Evolutionary conservation across 2,113 vertebrate genomes (phyloP).

Genomic region (Amphilophus citrinellus): DNA sequence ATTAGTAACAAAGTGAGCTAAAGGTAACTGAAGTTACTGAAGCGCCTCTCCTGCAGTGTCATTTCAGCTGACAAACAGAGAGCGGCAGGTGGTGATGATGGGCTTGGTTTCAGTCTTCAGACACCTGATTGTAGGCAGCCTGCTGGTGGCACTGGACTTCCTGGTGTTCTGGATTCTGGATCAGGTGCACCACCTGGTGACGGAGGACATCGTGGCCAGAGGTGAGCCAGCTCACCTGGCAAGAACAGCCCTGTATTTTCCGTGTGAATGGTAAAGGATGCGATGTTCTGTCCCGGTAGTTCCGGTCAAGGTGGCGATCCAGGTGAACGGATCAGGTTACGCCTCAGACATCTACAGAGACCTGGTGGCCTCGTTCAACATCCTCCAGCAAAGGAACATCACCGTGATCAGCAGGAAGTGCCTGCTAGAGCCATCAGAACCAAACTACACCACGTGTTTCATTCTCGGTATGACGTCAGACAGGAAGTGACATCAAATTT

Average conservation of each 20-base stretch:
- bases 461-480: conserved; percentile 36
- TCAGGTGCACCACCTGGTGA: conserved; percentile 84
- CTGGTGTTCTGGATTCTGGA: conserved; percentile 91
- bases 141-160: conserved; percentile 86
- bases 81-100: conserved; percentile 57
- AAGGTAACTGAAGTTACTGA: not conserved
- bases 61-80: conserved; percentile 67
- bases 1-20: too few relatives aligned
- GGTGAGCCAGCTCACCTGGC: conserved; percentile 60
- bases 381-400: conserved; percentile 86
- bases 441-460: conserved; percentile 66
- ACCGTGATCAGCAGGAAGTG: conserved; percentile 87
- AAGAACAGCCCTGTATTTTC: fast-evolving
- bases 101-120: conserved; percentile 69
- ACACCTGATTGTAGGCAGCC: conserved; percentile 74
- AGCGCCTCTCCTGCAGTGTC: not conserved
- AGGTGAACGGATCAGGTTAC: conserved; percentile 84
- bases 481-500: conserved; percentile 1
- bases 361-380: conserved; percentile 83
- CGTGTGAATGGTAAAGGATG: not conserved
- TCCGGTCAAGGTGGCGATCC: conserved; percentile 78
- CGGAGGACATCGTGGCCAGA: conserved; percentile 80
- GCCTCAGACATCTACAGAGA: conserved; percentile 86
- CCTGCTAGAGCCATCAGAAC: conserved; percentile 79
- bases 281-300: conserved; percentile 69